Conservation (phyloP, 2,797 vertebrate genomes). For the Arrhamphus sclerolepis region DNA sequence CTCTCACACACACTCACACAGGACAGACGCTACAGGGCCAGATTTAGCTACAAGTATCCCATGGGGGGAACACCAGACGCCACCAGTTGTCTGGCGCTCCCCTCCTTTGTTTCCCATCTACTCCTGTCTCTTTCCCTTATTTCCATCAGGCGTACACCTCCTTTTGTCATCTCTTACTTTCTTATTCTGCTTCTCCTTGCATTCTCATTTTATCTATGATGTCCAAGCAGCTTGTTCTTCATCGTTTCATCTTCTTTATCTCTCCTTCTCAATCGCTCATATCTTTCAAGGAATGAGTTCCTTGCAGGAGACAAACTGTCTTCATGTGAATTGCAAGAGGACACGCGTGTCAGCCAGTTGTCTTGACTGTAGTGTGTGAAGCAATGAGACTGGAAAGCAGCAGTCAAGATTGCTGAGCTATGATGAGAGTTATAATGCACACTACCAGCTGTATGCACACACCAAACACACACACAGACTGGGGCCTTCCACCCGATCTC, state of each 20-base stretch:
- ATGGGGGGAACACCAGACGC: slow-evolving; percentile 71
- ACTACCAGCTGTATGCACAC: slow-evolving; percentile 57
- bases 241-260: background rate
- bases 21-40: slow-evolving; percentile 73
- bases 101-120: slow-evolving; percentile 54
- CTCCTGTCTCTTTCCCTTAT: slow-evolving; percentile 30
- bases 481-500: slow-evolving; percentile 82
- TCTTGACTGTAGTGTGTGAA: slow-evolving; percentile 23
- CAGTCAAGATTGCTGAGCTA: slow-evolving; percentile 54
- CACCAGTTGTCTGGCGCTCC: slow-evolving; percentile 70
- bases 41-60: slow-evolving; percentile 79
- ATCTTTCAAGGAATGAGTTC: slow-evolving; percentile 3
- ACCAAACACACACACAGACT: slow-evolving; percentile 67
- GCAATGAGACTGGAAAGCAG: slow-evolving; percentile 46
- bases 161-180: slow-evolving; percentile 10
- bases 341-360: background rate
- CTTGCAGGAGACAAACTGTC: background rate
- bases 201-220: background rate
- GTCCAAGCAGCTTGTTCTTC: background rate
- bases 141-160: slow-evolving; percentile 16
- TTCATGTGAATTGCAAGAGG: no score
- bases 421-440: slow-evolving; percentile 61
- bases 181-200: background rate
- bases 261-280: slow-evolving; percentile 2
- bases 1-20: slow-evolving; percentile 53